A percentile compares a stretch with the other conserved stretches of the same genome.
These are phyloP conservation scores for Nomada hirtipes DNA, from an alignment of 2,888 invertebrate species.

Conservation along the genomic window DNA sequence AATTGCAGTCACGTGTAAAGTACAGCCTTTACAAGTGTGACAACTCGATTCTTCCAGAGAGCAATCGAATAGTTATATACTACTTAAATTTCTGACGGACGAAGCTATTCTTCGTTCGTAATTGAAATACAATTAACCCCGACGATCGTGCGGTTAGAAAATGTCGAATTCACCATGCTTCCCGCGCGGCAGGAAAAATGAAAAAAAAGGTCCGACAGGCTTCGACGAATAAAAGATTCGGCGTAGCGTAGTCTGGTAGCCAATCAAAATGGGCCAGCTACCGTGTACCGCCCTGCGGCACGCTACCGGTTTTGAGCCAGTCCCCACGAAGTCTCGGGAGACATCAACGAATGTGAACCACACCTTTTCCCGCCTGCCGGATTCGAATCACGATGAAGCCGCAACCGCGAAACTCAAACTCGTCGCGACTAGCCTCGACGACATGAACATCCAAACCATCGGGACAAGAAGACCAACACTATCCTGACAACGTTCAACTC, in stretches of 20 bases:
- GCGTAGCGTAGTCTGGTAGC: conserved; percentile 70
- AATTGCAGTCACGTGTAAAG: no score
- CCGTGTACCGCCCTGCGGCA: conserved; percentile 82
- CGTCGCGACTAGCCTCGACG: not conserved
- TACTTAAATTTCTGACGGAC: no score
- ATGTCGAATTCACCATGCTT: not conserved
- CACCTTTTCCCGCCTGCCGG: conserved; percentile 66
- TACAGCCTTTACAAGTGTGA: no score
- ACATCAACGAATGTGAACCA: conserved; percentile 66
- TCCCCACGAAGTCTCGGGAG: conserved; percentile 62
- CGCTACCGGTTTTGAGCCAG: conserved; percentile 82
- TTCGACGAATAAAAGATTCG: conserved; percentile 51
- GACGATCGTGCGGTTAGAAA: not conserved
- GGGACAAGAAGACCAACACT: not conserved
- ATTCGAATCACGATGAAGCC: conserved; percentile 29
- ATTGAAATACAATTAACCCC: not conserved
- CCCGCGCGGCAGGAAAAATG: not conserved
- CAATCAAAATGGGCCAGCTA: conserved; percentile 81
- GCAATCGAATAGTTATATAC: no score
- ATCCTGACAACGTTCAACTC: not conserved
- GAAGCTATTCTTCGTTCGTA: no score
- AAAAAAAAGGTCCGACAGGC: not conserved
- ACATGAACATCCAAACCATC: not conserved
- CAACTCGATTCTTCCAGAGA: no score
- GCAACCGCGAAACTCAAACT: not conserved